Conservation (phyloP, 2,797 vertebrate species). For the Argyrosomus regius region DNA sequence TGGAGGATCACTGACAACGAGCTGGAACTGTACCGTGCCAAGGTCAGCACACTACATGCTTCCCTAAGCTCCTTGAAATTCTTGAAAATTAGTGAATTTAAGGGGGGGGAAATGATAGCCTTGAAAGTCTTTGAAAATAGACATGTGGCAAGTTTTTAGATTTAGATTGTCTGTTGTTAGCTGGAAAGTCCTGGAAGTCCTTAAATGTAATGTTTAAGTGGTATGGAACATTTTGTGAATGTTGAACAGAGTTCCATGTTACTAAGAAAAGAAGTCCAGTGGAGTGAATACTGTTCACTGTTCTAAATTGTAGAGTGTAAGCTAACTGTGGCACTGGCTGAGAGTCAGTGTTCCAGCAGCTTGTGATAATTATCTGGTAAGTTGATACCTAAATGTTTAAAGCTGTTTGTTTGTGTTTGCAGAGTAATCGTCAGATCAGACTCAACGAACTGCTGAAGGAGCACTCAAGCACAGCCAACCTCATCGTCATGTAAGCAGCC, state of each 20-base stretch:
- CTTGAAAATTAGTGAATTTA: too few species aligned
- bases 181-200: too few species aligned
- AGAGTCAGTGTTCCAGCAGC: background rate
- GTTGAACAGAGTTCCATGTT: background rate
- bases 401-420: conserved; percentile 67
- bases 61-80: too few species aligned
- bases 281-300: background rate
- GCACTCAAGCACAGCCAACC: conserved; percentile 95
- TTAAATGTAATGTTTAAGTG: too few species aligned
- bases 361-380: conserved; percentile 30
- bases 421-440: conserved; percentile 97
- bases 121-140: too few species aligned
- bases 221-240: background rate
- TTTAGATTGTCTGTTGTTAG: too few species aligned
- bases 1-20: conserved; percentile 99
- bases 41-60: conserved; percentile 83
- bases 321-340: background rate
- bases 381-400: conserved; percentile 10
- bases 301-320: background rate
- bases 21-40: conserved; percentile 96
- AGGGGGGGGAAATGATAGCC: too few species aligned
- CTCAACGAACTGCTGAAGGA: conserved; percentile 97
- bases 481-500: conserved; percentile 96
- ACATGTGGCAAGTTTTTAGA: too few species aligned
- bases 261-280: background rate